phyloP scores from a whole-genome alignment of 2,113 vertebrate species.

The Candoia aspera region DNA sequence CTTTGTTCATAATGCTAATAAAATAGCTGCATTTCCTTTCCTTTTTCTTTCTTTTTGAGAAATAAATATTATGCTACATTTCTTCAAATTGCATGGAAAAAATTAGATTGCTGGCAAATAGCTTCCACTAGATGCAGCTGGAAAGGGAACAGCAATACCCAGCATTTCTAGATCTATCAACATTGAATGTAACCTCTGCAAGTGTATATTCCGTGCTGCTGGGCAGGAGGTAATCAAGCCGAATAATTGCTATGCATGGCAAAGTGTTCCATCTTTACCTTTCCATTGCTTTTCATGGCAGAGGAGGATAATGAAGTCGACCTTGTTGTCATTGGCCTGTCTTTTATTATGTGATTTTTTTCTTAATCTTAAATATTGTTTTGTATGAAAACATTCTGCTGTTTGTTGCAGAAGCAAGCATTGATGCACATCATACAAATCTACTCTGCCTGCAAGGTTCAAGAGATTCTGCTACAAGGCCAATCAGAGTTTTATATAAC shows the following conservation, averaged over 20 bases:
- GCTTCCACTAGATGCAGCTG: conserved; percentile 20
- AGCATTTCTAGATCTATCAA: conserved; percentile 16
- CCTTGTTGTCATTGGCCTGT: conserved; percentile 34
- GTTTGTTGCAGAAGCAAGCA: conserved; percentile 20
- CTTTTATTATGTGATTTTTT: conserved; percentile 40
- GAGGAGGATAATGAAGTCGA: conserved; percentile 24
- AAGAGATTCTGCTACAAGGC: not conserved
- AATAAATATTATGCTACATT: conserved; percentile 25
- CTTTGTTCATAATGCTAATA: conserved; percentile 55
- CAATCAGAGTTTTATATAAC: not conserved
- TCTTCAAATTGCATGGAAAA: conserved; percentile 41
- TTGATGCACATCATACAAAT: not conserved
- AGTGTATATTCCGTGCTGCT: conserved; percentile 3
- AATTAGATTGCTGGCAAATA: conserved; percentile 37
- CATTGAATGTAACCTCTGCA: not conserved
- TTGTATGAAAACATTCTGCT: conserved; percentile 32
- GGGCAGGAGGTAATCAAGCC: conserved; percentile 17
- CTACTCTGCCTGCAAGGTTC: not conserved
- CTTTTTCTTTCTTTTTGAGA: not conserved
- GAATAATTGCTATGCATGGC: conserved; percentile 1
- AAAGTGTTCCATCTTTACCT: not conserved
- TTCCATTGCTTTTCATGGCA: conserved; percentile 33
- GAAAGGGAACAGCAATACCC: not conserved
- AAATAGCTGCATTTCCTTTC: conserved; percentile 42
- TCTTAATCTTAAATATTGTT: conserved; percentile 35